Conservation (phyloP, 1,140 invertebrate genomes). For the Orius insidiosus region DNA sequence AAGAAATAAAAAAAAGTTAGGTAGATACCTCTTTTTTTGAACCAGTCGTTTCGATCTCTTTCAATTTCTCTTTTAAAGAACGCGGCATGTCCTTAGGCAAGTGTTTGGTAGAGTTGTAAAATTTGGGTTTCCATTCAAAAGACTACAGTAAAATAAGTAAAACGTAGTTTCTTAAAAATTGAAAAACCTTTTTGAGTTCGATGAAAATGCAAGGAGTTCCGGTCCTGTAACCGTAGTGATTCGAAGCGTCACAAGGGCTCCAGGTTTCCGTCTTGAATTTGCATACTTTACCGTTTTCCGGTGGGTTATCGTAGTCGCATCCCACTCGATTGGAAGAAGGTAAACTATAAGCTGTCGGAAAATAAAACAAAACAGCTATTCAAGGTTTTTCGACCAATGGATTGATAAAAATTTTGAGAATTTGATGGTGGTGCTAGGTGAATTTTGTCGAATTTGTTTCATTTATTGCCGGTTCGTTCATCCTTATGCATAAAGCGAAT, state of each 20-base stretch:
- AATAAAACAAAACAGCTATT: neutral
- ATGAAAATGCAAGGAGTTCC: conserved; percentile 64
- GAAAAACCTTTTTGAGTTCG: conserved; percentile 56
- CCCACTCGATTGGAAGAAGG: conserved; percentile 34
- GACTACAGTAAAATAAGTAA: conserved; percentile 26
- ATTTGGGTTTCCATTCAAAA: conserved; percentile 52
- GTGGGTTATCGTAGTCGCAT: conserved; percentile 41
- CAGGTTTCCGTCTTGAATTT: conserved; percentile 31
- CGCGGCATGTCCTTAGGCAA: conserved; percentile 47
- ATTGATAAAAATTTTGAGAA: neutral
- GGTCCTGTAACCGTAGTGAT: conserved; percentile 48
- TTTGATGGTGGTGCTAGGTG: neutral
- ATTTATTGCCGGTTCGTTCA: too few species aligned
- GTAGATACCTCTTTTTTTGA: neutral
- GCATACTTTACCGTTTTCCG: conserved; percentile 42
- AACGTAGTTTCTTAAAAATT: conserved; percentile 16
- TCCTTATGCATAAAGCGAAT: too few species aligned
- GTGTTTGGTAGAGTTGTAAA: conserved; percentile 37
- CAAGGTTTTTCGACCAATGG: too few species aligned
- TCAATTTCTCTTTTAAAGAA: conserved; percentile 27
- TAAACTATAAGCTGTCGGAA: neutral
- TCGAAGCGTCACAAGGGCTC: conserved; percentile 40
- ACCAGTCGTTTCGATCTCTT: too few species aligned
- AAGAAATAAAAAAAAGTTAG: too few species aligned
- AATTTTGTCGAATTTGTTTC: too few species aligned